Evolutionary conservation across 35 echinoderm and acorn worm species (phyloP), one percentile per base, ranked within the genome.

Genomic region (Lytechinus variegatus): DNA sequence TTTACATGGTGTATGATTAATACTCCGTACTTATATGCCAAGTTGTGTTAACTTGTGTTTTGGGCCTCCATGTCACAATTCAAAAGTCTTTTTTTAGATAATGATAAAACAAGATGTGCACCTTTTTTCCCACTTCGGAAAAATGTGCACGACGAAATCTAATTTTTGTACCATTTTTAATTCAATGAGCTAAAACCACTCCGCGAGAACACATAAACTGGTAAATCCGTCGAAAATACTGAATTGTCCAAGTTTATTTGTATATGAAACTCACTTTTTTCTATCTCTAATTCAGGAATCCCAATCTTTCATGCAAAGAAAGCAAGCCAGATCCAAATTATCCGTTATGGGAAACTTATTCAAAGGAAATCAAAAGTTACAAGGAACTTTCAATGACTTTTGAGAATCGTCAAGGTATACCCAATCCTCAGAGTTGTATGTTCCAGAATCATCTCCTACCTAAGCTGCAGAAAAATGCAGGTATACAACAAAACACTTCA

Each of bases 251-350:
- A 9, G 5, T 52, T 90, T 44, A 13, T 90, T 44, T 44, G 33
- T 44, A 44, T 44, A 90, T 90, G 88, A 29, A 13, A n/a, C 52
- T 7, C 16, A 9, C 88, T 52, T 90, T 33, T 19, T 79, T 24
- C 66, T n/a, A 5, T 19, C n/a, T 24, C 66, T n/a, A 5, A 5
- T 33, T 14, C 88, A 90, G 88, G 27, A 90, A 90, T 54, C 88
- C 88, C 6, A 90, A 90, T 90, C 28, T 54, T 90, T 44, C 88
- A 44, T 52, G 27, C 88, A 90, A 90, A 54, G 88, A 90, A 9
- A 33, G 88, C n/a, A 33, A 90, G 24, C 88, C 52, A 54, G 88
- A 90, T 52, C 14, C 88, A 6, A 90, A 90, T 28, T 90, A 90
- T 54, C 88, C 88, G 6, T 4, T 54, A 13, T 52, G 88, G 88